A percentile compares a stretch with the other conserved stretches of the same genome.
These are phyloP conservation scores for Lamellibrachia luymesi DNA, from an alignment of 1,140 invertebrate genomes.

Conservation along the genomic window DNA sequence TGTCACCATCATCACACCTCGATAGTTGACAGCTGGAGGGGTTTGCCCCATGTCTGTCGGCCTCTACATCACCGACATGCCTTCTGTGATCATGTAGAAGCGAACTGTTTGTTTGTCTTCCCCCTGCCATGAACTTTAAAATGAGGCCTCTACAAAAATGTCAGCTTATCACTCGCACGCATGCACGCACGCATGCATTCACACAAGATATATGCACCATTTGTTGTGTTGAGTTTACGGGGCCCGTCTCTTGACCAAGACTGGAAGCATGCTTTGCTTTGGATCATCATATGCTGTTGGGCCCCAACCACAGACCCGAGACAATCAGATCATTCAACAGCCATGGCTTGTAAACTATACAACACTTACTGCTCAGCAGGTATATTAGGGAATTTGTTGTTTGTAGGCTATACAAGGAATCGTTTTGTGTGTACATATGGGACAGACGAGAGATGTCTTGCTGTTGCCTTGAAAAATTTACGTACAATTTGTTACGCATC, in stretches of 20 bases:
- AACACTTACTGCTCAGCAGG: neutral
- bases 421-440: neutral
- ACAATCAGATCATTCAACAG: neutral
- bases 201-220: neutral
- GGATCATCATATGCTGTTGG: neutral
- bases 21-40: neutral
- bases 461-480: neutral
- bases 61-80: neutral
- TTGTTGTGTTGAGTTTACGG: neutral
- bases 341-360: neutral
- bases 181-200: no score
- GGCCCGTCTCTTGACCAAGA: neutral
- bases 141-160: neutral
- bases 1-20: neutral
- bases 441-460: neutral
- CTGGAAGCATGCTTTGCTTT: neutral
- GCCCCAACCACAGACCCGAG: neutral
- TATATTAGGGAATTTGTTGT: neutral
- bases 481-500: neutral
- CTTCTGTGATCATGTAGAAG: neutral
- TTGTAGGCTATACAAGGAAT: neutral
- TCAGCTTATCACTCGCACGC: neutral
- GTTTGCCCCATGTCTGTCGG: no score
- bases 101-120: neutral
- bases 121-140: neutral